Evolutionary conservation across 1,140 invertebrate species (phyloP).

Genomic region (Dendroctonus valens): DNA sequence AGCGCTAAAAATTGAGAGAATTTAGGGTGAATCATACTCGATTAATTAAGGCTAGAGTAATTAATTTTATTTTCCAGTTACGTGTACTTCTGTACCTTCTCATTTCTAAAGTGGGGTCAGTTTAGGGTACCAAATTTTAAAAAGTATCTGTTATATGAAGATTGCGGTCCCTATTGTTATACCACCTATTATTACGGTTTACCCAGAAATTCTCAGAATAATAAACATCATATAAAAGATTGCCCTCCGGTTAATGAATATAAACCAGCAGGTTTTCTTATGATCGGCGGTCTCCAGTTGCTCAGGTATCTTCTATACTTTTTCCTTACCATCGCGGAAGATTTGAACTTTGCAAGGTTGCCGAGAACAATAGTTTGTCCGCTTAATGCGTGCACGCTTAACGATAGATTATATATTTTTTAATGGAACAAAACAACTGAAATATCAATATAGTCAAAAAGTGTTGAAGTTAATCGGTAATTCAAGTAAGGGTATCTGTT

Average conservation of each 20-base stretch:
- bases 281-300: constrained; percentile 1
- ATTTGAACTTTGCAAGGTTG: constrained; percentile 8
- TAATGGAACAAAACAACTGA: too few species aligned
- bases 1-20: too few species aligned
- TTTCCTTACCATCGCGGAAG: constrained; percentile 20
- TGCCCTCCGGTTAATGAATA: constrained; percentile 6
- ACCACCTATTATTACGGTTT: constrained; percentile 9
- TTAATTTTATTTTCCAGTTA: too few species aligned
- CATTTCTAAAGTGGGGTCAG: too few species aligned
- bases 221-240: constrained; percentile 10
- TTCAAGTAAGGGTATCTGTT: too few species aligned
- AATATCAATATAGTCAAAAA: too few species aligned
- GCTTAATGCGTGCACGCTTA: too few species aligned
- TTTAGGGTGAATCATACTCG: too few species aligned
- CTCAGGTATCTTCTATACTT: constrained; percentile 6
- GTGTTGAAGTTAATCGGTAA: too few species aligned
- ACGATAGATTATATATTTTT: too few species aligned
- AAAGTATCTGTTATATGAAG: constrained; percentile 2
- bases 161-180: not conserved
- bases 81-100: too few species aligned
- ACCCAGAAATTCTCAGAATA: constrained; percentile 12
- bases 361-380: not conserved
- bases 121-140: not conserved
- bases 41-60: too few species aligned
- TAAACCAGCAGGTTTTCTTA: constrained; percentile 24